These are phyloP conservation scores for Allolobophora icterica DNA, from an alignment of 2,888 invertebrate species.

Conservation along the genomic window DNA sequence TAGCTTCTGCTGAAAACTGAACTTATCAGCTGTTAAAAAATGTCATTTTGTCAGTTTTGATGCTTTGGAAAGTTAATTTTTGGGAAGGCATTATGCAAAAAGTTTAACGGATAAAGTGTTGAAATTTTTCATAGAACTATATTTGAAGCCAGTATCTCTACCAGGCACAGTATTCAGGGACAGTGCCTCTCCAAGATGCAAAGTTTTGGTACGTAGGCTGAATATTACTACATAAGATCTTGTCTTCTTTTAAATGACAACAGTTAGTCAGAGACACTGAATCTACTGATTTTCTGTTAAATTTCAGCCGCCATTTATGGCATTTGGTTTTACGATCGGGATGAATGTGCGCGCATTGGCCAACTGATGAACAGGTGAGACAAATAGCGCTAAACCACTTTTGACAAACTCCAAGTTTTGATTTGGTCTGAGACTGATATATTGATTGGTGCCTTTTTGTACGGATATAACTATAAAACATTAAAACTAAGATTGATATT, in stretches of 20 bases:
- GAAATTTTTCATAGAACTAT: too few species aligned
- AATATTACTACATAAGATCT: too few species aligned
- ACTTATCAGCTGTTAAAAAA: too few species aligned
- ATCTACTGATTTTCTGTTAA: neutral
- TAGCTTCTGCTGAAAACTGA: too few species aligned
- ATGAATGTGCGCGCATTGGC: conserved; percentile 81
- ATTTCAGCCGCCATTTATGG: conserved; percentile 76
- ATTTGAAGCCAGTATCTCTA: too few species aligned
- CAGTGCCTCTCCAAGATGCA: too few species aligned
- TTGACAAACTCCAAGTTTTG: neutral
- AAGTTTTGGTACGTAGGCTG: too few species aligned
- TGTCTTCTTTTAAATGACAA: neutral
- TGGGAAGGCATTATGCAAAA: too few species aligned
- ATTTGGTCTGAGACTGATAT: neutral
- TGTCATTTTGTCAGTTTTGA: too few species aligned
- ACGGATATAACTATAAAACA: neutral
- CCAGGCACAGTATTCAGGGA: too few species aligned
- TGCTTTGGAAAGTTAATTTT: too few species aligned
- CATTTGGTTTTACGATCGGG: conserved; percentile 92
- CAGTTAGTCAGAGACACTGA: neutral
- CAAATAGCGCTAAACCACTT: neutral
- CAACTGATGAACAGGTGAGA: conserved; percentile 59
- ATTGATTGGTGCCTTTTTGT: neutral
- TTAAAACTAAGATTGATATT: neutral
- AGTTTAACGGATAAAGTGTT: too few species aligned